Evolutionary conservation across 2,888 invertebrate species (phyloP).

Genomic region (Rhamnusium bicolor): DNA sequence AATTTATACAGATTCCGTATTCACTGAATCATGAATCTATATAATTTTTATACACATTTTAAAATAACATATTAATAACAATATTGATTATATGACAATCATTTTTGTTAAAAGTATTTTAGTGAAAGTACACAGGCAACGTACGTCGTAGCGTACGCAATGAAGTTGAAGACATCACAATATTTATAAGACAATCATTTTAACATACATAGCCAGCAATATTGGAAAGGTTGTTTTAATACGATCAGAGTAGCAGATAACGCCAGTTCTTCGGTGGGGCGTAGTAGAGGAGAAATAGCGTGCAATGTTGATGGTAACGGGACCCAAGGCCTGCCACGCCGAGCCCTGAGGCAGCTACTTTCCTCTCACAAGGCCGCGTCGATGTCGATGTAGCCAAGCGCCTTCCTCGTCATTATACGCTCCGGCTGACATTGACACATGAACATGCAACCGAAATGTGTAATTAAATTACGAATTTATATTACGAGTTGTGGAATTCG

Average conservation of each 20-base stretch:
- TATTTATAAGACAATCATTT: not conserved
- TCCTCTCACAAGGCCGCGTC: slow-evolving; percentile 65
- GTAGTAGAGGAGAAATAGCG: slow-evolving; percentile 44
- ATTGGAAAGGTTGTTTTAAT: slow-evolving; percentile 29
- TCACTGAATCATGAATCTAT: too few species aligned
- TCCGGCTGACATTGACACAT: slow-evolving; percentile 37
- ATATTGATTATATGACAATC: too few species aligned
- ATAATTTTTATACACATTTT: too few species aligned
- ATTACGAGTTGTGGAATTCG: not conserved
- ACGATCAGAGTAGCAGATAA: slow-evolving; percentile 29
- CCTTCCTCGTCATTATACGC: slow-evolving; percentile 48
- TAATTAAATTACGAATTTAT: slow-evolving; percentile 34
- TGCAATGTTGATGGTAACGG: slow-evolving; percentile 61
- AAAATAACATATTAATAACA: too few species aligned
- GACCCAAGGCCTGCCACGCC: slow-evolving; percentile 66
- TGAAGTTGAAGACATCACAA: not conserved
- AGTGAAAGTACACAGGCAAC: too few species aligned
- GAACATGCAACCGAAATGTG: slow-evolving; percentile 23
- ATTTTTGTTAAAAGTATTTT: too few species aligned
- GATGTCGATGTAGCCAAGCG: slow-evolving; percentile 53
- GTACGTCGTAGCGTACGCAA: not conserved
- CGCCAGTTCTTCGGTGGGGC: slow-evolving; percentile 31
- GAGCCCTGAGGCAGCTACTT: slow-evolving; percentile 60
- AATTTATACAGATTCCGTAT: too few species aligned
- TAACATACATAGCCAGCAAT: slow-evolving; percentile 6